Evolutionary conservation across 2,888 invertebrate species (phyloP), one percentile per base, ranked within the genome.

Genomic region (Lamellibrachia columna): DNA sequence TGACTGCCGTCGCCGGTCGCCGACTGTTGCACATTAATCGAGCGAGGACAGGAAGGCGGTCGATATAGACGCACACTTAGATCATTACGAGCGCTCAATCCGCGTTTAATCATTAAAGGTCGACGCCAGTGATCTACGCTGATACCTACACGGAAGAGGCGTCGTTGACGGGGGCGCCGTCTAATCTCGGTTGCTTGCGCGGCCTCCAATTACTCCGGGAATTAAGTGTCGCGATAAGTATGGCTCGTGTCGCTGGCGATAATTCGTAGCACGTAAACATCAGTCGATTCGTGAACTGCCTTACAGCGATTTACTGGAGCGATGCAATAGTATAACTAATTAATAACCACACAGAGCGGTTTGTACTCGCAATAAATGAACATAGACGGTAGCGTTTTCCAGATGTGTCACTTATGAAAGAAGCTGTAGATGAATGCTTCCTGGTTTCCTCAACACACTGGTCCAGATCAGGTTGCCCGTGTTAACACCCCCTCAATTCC

Each of bases 41-140:
- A 75, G 75, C 75, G 75, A n/a, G 15, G 75, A 22, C 75, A 75
- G 22, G 75, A 75, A 22, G 75, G 15, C 22, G 75, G 75, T 22
- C 75, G 75, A 75, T 75, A 22, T 6, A 75, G 75, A 75, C 75
- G 22, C 75, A 75, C 75, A 22, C 75, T 75, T 75, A 75, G 15
- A n/a, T 75, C 75, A 22, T 75, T 75, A 75, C 75, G 75, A 75
- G 75, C 22, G 75, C 75, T 75, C 75, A 75, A 75, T 75, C 75
- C n/a, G 75, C 75, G n/a, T 75, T 75, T 75, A 75, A 75, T 75
- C 75, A 75, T 75, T 75, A 75, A 75, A 75, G 75, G 75, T 22
- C 75, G 75, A 22, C 22, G 22, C 75, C 75, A 22, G 75, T 75
- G 75, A 75, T 75, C 15, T 75, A 75, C n/a, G 75, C 75, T n/a